Evolutionary conservation across 2,113 vertebrate genomes (phyloP).

Genomic region (Agelaius tricolor): DNA sequence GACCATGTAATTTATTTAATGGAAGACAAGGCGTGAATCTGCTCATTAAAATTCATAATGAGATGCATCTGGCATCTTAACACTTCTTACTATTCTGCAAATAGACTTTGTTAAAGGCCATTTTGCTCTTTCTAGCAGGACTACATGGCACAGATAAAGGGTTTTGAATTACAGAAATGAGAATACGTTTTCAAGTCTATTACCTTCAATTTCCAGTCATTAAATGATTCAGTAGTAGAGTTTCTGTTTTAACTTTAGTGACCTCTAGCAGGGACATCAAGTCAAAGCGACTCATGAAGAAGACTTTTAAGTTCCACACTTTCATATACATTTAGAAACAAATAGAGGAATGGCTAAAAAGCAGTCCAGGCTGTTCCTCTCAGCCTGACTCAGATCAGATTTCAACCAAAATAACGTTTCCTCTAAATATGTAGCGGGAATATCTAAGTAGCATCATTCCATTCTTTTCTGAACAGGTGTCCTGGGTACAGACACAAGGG

Average conservation of each 20-base stretch:
- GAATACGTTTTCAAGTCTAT: conserved; percentile 47
- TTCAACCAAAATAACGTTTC: neutral
- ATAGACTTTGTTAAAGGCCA: conserved; percentile 18
- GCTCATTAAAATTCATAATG: conserved; percentile 50
- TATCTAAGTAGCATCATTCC: neutral
- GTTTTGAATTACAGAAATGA: conserved; percentile 29
- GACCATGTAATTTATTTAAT: conserved; percentile 47
- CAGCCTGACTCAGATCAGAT: neutral
- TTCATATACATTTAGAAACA: neutral
- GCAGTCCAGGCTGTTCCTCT: neutral
- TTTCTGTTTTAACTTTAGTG: conserved; percentile 52
- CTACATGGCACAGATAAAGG: conserved; percentile 40
- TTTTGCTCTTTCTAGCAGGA: conserved; percentile 59
- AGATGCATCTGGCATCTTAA: conserved; percentile 38
- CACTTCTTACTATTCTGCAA: conserved; percentile 52
- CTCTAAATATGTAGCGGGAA: neutral
- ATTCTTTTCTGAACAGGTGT: neutral
- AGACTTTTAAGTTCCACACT: neutral
- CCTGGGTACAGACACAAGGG: neutral
- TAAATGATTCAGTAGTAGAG: conserved; percentile 57
- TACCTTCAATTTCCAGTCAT: conserved; percentile 57
- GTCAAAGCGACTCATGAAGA: conserved; percentile 4
- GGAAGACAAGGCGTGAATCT: conserved; percentile 31
- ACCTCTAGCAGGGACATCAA: conserved; percentile 44
- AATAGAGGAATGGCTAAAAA: neutral